Evolutionary conservation across 1,140 invertebrate genomes (phyloP), one percentile per base, ranked within the genome.

Genomic region (Drosophila tsacasi): DNA sequence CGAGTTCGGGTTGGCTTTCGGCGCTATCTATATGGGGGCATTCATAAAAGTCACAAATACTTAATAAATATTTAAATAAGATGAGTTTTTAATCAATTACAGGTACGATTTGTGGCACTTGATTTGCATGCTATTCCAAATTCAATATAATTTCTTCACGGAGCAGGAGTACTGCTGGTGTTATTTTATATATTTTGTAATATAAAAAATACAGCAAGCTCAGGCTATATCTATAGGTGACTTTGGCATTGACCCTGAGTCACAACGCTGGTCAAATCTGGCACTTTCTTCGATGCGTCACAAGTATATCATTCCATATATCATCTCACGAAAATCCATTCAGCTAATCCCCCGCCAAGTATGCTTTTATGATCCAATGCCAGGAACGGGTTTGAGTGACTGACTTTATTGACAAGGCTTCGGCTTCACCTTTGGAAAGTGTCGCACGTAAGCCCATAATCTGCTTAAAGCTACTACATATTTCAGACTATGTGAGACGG

Each of bases 51-150:
- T 84, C 75, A 40, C 78, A 85, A 84, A 78, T 89, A 81, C 77
- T 85, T 83, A 69, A 90, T 89, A 81, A 91, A 80, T 91, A 85
- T 90, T 81, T 66, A 74, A 90, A 79, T 82, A 65, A 61, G 67
- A 57, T 80, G 67, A 59, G 47, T 76, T 85, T 80, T 90, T 79
- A 90, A 82, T 90, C 86, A 91, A 90, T 90, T 82, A 82, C 76
- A 80, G 74, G 72, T 77, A 54, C 58, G 55, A 76, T 85, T 81
- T 73, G 64, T 63, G 57, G 19, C 59, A 68, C 78, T 74, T 63
- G 50, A 55, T 59, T 66, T 71, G 68, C 61, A 78, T 50, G 37
- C 27, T 27, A 42, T 59, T 35, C 52, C 52, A 12, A 59, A 72
- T 30, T 23, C 47, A 54, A 72, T 37, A 72, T 60, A 13, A 47